Conservation (phyloP, 2,888 invertebrate species). For the Drosophila paracracens region DNA sequence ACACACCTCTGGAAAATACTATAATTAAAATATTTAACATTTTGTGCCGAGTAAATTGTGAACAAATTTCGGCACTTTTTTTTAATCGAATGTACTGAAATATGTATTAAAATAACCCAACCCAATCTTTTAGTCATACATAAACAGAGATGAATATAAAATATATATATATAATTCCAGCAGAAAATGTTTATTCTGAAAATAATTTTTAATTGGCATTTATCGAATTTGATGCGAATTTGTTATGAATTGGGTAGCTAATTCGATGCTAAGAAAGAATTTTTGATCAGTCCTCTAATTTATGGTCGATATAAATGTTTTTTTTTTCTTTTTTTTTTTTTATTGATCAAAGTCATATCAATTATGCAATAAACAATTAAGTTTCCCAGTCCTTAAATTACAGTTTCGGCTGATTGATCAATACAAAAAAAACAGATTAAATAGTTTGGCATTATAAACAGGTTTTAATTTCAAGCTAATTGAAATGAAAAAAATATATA, state of each 20-base stretch:
- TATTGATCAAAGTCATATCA: not conserved
- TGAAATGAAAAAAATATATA: conserved; percentile 12
- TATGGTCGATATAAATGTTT: conserved; percentile 1
- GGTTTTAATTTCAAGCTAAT: not conserved
- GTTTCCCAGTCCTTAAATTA: not conserved
- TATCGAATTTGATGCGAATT: conserved; percentile 9
- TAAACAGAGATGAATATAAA: not conserved
- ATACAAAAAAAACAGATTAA: not conserved
- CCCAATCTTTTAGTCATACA: not conserved
- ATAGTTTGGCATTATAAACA: conserved; percentile 1
- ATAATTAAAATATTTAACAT: not conserved
- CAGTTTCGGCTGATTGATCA: not conserved
- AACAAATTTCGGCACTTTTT: not conserved
- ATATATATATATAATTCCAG: not conserved
- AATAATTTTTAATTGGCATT: conserved; percentile 11
- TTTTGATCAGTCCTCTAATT: conserved; percentile 8
- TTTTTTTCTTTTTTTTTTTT: not conserved
- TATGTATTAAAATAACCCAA: not conserved
- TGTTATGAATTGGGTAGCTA: conserved; percentile 9
- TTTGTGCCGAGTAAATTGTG: not conserved
- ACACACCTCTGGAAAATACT: conserved; percentile 23
- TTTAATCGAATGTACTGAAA: not conserved
- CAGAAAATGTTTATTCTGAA: conserved; percentile 2
- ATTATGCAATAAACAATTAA: conserved; percentile 1
- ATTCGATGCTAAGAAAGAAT: conserved; percentile 1